Base-by-base conservation (phyloP, 2,797 vertebrate genomes). In the Enteromius trimaculatus region DNA sequence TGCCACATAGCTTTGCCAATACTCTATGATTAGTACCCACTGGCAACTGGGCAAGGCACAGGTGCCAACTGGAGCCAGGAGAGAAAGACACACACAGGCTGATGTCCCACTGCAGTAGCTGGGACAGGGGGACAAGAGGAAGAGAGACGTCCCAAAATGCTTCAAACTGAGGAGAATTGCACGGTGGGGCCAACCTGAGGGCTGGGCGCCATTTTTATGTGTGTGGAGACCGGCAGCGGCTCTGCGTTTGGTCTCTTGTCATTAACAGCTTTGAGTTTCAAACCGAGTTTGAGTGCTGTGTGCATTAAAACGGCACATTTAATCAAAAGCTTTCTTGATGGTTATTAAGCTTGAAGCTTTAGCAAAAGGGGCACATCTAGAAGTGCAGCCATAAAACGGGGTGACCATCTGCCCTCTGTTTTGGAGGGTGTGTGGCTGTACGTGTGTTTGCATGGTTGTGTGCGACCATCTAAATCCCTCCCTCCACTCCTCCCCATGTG, bases 11-110 rank as follows among this genome's bases (percentile, higher is more conserved):
- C 81, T 92, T 92, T 93, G 95, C 94, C 94, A 95, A 95, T 94
- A 92, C 93, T 94, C 94, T 93, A 94, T 94, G 94, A 95, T 95
- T 94, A 95, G 94, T 95, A 94, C 94, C 94, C 93, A 94, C 93
- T 95, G 94, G 95, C 94, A 95, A 95, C 94, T 94, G 94, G 93
- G 93, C 92, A 90, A 92, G 91, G 90, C 84, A 92, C 92, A 92
- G 92, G 93, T 94, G 94, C 94, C 94, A 94, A 95, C 91, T 93
- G 94, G 92, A 94, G 92, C 92, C 91, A 93, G 93, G 92, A 93
- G 92, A 92, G 92, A 82, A 60, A 66, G 66, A 76, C 89, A 92
- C 53, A 92, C 37, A 91, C 90, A 92, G 90, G 92, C 92, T 90
- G 82, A 83, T n/a, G 14, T 84, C 83, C 77, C 31, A 82, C 53